Evolutionary conservation across 2,888 invertebrate species (phyloP).

Genomic region (Dermolepida albohirtum): DNA sequence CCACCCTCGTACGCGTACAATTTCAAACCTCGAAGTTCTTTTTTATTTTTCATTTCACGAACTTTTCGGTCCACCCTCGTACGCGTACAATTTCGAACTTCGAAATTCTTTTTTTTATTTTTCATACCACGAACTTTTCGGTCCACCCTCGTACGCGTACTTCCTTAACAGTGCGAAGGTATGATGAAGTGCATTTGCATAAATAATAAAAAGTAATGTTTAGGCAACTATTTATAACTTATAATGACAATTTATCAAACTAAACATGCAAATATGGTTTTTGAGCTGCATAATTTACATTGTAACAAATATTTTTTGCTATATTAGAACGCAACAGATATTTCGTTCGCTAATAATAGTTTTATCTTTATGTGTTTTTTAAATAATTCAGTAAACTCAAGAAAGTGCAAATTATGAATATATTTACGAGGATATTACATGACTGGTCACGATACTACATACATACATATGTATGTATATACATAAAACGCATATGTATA

Average conservation of each 20-base stretch:
- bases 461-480: neutral
- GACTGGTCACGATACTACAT: slow-evolving; percentile 4
- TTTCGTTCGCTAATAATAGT: slow-evolving; percentile 12
- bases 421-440: slow-evolving; percentile 23
- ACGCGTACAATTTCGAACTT: too few species aligned
- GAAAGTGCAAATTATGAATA: slow-evolving; percentile 17
- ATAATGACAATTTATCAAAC: slow-evolving; percentile 6
- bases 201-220: neutral
- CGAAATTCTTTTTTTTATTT: too few species aligned
- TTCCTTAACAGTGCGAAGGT: too few species aligned
- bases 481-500: neutral
- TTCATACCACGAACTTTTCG: too few species aligned
- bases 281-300: slow-evolving; percentile 20
- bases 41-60: too few species aligned
- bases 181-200: too few species aligned
- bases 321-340: slow-evolving; percentile 10
- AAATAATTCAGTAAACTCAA: slow-evolving; percentile 1
- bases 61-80: too few species aligned
- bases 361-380: slow-evolving; percentile 12
- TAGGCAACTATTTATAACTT: slow-evolving; percentile 1
- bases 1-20: too few species aligned
- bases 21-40: too few species aligned
- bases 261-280: neutral
- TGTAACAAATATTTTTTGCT: slow-evolving; percentile 13
- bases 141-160: too few species aligned